phyloP scores from a whole-genome alignment of 2,888 invertebrate genomes.

The Hirtodrosophila duncani region DNA sequence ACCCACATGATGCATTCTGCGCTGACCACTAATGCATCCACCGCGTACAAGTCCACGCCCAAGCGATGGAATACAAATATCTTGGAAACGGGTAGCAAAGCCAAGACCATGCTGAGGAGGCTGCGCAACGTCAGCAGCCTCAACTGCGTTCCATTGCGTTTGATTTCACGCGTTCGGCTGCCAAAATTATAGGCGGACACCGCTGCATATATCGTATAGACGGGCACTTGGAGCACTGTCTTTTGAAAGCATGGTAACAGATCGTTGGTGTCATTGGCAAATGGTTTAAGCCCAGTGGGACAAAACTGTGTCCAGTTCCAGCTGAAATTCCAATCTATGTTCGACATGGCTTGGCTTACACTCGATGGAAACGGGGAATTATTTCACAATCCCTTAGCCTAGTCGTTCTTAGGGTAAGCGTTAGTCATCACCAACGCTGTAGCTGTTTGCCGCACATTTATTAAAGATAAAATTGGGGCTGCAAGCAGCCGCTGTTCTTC shows the following conservation, averaged over 20 bases:
- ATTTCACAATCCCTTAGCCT: not conserved
- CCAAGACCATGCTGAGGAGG: constrained; percentile 82
- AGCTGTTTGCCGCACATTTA: too few species aligned
- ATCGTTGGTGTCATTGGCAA: constrained; percentile 85
- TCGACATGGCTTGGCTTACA: too few species aligned
- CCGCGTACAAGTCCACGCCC: constrained; percentile 80
- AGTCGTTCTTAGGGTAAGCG: not conserved
- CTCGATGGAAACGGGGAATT: constrained; percentile 5
- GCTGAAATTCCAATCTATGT: constrained; percentile 45
- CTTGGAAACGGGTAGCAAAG: constrained; percentile 84
- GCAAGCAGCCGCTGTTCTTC: constrained; percentile 47
- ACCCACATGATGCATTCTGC: constrained; percentile 89
- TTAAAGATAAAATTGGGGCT: too few species aligned
- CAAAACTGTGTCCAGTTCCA: constrained; percentile 90
- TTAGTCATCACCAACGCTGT: constrained; percentile 20
- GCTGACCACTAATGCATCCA: constrained; percentile 85
- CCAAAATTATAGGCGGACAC: constrained; percentile 91
- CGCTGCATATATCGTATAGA: constrained; percentile 85
- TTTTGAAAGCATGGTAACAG: constrained; percentile 92
- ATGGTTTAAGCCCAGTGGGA: constrained; percentile 84
- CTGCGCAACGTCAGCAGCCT: constrained; percentile 83
- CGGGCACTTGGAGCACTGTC: constrained; percentile 87
- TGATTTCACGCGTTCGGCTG: constrained; percentile 80
- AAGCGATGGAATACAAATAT: constrained; percentile 83
- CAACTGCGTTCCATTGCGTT: constrained; percentile 82